phyloP scores from a whole-genome alignment of 1,140 invertebrate species.

The Monochamus saltuarius region DNA sequence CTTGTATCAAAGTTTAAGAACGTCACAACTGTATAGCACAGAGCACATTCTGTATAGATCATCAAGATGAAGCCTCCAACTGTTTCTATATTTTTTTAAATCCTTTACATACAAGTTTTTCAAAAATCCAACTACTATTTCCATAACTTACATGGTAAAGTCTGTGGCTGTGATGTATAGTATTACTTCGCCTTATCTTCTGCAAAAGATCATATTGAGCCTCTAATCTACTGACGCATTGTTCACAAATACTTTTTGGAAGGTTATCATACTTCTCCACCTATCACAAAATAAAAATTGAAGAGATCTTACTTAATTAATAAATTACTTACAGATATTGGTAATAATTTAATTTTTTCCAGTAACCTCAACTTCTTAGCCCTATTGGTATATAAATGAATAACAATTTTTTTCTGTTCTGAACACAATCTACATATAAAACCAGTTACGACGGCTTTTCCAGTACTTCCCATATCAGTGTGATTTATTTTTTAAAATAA shows the following conservation, averaged over 20 bases:
- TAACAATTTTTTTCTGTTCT: slow-evolving; percentile 41
- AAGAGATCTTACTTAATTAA: neutral
- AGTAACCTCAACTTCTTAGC: slow-evolving; percentile 35
- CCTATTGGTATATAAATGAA: slow-evolving; percentile 40
- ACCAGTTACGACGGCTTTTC: slow-evolving; percentile 37
- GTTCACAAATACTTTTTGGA: slow-evolving; percentile 44
- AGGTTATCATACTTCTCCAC: slow-evolving; percentile 42
- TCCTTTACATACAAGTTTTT: neutral
- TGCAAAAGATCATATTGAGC: slow-evolving; percentile 40
- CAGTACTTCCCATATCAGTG: slow-evolving; percentile 38
- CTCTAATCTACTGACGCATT: slow-evolving; percentile 38
- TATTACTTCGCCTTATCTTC: slow-evolving; percentile 34
- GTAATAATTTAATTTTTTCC: slow-evolving; percentile 40
- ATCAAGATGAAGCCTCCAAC: neutral
- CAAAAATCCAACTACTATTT: neutral
- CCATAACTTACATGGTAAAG: slow-evolving; percentile 33
- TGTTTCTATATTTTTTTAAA: too few relatives aligned
- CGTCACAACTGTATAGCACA: too few relatives aligned
- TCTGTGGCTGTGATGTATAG: slow-evolving; percentile 34
- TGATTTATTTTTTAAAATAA: too few relatives aligned
- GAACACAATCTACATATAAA: slow-evolving; percentile 45
- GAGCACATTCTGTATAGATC: too few relatives aligned
- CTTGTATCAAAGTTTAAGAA: too few relatives aligned
- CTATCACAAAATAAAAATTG: slow-evolving; percentile 24
- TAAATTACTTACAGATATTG: slow-evolving; percentile 35